Conservation (phyloP, 35 echinoderm and acorn worm genomes). For the Eucidaris tribuloides region DNA sequence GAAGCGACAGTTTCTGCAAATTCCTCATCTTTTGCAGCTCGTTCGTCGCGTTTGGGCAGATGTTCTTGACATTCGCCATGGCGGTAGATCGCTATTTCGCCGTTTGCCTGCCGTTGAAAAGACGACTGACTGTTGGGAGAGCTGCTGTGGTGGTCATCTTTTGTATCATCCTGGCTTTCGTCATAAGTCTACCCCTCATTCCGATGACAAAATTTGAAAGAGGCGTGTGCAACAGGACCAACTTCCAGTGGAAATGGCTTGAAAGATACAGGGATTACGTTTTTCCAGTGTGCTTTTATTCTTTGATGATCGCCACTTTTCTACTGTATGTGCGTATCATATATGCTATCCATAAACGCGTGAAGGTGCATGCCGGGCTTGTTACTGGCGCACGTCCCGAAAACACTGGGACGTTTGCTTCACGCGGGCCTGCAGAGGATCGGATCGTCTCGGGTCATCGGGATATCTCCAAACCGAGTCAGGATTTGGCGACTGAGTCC, state of each 20-base stretch:
- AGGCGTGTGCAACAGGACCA: not conserved
- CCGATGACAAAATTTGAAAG: not conserved
- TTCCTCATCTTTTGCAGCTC: not conserved
- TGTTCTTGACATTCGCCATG: conserved; percentile 28
- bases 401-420: too few relatives aligned
- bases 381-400: too few relatives aligned
- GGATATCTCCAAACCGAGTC: too few relatives aligned
- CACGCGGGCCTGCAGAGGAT: too few relatives aligned
- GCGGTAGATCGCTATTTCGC: conserved; percentile 41
- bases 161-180: not conserved
- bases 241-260: conserved; percentile 1
- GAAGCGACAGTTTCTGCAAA: conserved; percentile 21
- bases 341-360: not conserved
- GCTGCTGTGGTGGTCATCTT: conserved; percentile 10
- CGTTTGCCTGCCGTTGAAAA: conserved; percentile 36
- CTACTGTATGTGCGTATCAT: not conserved
- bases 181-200: not conserved
- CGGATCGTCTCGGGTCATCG: too few relatives aligned
- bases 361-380: too few relatives aligned
- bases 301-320: not conserved
- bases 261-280: not conserved
- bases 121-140: not conserved
- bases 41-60: not conserved
- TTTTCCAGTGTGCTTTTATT: not conserved
- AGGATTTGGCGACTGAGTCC: too few relatives aligned